Conservation (phyloP, 2,888 invertebrate species). For the Hemistola chrysoprasaria region DNA sequence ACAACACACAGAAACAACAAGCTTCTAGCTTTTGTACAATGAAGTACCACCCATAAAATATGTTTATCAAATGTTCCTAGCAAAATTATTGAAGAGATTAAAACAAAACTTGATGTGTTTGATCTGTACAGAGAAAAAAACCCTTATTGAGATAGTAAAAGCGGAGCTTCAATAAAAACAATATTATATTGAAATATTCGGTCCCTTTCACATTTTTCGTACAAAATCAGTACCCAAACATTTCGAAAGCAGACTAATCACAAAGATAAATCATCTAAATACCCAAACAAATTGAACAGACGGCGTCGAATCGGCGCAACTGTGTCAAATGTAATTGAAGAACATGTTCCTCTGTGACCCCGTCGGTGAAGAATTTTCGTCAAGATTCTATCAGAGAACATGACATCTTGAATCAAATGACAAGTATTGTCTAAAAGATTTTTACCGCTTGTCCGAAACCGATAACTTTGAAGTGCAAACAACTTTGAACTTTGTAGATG, state of each 20-base stretch:
- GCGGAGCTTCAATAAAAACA: too few species aligned
- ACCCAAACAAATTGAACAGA: conserved; percentile 47
- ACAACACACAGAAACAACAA: too few species aligned
- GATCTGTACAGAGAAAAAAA: too few species aligned
- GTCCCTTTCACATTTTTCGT: conserved; percentile 30
- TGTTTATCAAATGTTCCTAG: too few species aligned
- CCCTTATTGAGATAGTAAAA: too few species aligned
- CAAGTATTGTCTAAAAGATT: conserved; percentile 69
- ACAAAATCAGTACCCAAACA: conserved; percentile 41
- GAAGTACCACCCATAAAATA: too few species aligned
- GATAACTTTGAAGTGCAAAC: too few species aligned
- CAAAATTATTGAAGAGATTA: too few species aligned
- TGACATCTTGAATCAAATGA: conserved; percentile 76
- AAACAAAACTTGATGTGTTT: too few species aligned
- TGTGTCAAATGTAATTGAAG: conserved; percentile 75
- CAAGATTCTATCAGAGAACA: conserved; percentile 73
- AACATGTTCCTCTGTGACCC: conserved; percentile 72
- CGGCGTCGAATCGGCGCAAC: conserved; percentile 40
- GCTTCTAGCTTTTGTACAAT: too few species aligned
- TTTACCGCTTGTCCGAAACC: conserved; percentile 48
- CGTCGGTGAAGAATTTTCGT: conserved; percentile 70
- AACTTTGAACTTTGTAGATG: conserved; percentile 26
- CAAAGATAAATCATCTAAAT: conserved; percentile 53
- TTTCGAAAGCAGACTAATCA: conserved; percentile 51
- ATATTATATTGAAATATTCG: too few species aligned